Percentiles rank a stretch among this genome's conserved stretches.
Evolutionary conservation across 2,888 invertebrate species (phyloP).

Genomic region (Nineta flava): DNA sequence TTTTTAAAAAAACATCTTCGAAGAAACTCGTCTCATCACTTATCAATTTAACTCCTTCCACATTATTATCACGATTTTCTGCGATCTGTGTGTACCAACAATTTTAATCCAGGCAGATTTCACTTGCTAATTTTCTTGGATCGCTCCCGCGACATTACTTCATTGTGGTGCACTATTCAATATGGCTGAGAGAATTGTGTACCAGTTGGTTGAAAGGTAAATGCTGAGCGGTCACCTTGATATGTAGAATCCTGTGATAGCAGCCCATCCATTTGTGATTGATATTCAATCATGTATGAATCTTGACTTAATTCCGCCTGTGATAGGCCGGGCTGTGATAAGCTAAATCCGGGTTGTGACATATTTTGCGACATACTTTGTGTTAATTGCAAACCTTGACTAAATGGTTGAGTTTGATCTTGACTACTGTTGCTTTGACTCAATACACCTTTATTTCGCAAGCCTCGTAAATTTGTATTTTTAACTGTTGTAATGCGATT

Average conservation of each 20-base stretch:
- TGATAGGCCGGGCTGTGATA: conserved; percentile 50
- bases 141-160: conserved; percentile 26
- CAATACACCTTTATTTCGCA: conserved; percentile 15
- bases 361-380: conserved; percentile 63
- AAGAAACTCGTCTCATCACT: conserved; percentile 3
- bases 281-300: conserved; percentile 70
- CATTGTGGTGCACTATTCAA: conserved; percentile 32
- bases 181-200: conserved; percentile 50
- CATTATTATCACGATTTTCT: conserved; percentile 5
- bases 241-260: conserved; percentile 85
- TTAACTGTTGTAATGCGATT: conserved; percentile 10
- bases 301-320: conserved; percentile 68
- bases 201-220: conserved; percentile 39
- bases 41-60: conserved; percentile 4
- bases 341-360: conserved; percentile 48
- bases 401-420: conserved; percentile 28
- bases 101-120: conserved; percentile 17
- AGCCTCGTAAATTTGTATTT: neutral
- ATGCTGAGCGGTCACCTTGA: conserved; percentile 45
- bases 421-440: conserved; percentile 19
- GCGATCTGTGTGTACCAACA: conserved; percentile 6
- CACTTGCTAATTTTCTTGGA: conserved; percentile 24
- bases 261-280: conserved; percentile 88
- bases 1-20: neutral
- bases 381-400: conserved; percentile 54